Conservation (phyloP, 2,888 invertebrate species). For the Zygothrica quintamaculata region DNA sequence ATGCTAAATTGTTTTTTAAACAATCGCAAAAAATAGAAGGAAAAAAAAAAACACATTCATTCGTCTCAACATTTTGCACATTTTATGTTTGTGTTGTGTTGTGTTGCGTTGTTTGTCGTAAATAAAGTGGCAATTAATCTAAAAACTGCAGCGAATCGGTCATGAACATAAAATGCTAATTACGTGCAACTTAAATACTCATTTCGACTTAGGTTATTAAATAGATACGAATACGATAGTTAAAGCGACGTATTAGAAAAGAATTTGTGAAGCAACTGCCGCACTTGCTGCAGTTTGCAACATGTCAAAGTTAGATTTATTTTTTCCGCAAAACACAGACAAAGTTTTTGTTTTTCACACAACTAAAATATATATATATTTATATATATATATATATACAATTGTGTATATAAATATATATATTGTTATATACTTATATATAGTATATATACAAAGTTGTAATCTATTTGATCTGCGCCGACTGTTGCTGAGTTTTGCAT, state of each 20-base stretch:
- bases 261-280: constrained; percentile 3
- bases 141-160: constrained; percentile 66
- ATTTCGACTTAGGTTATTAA: constrained; percentile 57
- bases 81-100: constrained; percentile 33
- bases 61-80: constrained; percentile 40
- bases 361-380: constrained; percentile 15
- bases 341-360: constrained; percentile 50
- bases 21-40: constrained; percentile 12
- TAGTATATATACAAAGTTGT: constrained; percentile 34
- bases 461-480: constrained; percentile 77
- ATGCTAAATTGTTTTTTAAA: constrained; percentile 35
- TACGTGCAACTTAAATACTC: constrained; percentile 56
- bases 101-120: constrained; percentile 50
- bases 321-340: constrained; percentile 62
- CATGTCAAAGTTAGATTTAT: constrained; percentile 75
- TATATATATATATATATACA: constrained; percentile 17
- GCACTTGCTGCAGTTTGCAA: constrained; percentile 47
- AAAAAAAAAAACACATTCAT: constrained; percentile 17
- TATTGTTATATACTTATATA: constrained; percentile 17
- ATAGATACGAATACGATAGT: constrained; percentile 35
- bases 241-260: constrained; percentile 18
- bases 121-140: constrained; percentile 72
- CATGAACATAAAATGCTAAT: constrained; percentile 74
- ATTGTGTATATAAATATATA: constrained; percentile 10
- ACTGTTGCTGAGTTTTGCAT: constrained; percentile 62